phyloP scores from a whole-genome alignment of 2,113 vertebrate species.

The Colaptes auratus region DNA sequence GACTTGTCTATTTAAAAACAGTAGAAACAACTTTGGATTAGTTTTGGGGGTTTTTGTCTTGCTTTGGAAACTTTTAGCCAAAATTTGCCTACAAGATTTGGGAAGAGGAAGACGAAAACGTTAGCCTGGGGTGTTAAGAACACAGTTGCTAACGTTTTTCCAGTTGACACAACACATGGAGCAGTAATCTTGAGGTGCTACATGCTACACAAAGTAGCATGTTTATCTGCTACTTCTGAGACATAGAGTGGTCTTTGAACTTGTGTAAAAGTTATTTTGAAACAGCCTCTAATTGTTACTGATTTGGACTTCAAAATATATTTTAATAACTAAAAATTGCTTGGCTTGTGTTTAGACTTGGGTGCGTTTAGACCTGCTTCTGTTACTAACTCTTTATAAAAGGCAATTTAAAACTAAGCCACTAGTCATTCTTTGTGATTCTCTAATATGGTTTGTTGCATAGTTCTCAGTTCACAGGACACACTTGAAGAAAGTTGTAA shows the following conservation, averaged over 20 bases:
- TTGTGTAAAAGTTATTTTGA: neutral
- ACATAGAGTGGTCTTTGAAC: neutral
- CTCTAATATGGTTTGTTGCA: neutral
- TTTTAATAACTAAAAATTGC: neutral
- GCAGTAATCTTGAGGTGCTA: neutral
- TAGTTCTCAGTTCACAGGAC: neutral
- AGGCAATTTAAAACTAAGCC: neutral
- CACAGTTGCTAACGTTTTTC: neutral
- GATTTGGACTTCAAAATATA: neutral
- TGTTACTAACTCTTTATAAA: neutral
- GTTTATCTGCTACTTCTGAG: neutral
- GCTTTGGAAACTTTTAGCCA: neutral
- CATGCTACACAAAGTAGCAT: neutral
- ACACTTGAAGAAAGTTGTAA: neutral
- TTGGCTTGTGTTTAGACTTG: neutral
- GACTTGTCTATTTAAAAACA: neutral
- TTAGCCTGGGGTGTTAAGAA: neutral
- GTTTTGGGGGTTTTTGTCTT: neutral
- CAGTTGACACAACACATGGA: neutral
- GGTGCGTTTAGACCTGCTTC: neutral
- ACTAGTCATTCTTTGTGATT: neutral
- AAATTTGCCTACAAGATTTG: neutral
- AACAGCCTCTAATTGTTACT: neutral
- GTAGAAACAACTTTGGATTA: neutral
- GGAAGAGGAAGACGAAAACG: accelerated